Conservation (phyloP, 2,113 vertebrate genomes). For the Willisornis vidua region DNA sequence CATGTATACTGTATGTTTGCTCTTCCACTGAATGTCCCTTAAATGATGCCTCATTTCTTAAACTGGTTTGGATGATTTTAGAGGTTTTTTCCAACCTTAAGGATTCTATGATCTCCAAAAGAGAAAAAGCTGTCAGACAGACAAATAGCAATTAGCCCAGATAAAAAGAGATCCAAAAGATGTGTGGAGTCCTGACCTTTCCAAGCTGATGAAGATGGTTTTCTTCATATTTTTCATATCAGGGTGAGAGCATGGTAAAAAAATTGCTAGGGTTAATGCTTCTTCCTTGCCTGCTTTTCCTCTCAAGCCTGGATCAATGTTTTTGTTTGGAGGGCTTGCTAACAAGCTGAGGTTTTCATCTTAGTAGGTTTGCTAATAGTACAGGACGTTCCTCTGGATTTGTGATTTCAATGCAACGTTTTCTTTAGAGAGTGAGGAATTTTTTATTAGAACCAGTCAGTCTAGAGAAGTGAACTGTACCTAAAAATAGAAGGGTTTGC, state of each 20-base stretch:
- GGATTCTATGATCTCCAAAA: not conserved
- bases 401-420: slow-evolving; percentile 47
- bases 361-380: slow-evolving; percentile 25
- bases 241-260: not conserved
- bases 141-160: not conserved
- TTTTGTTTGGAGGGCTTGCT: slow-evolving; percentile 37
- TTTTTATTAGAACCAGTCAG: slow-evolving; percentile 69
- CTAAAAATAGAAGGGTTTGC: slow-evolving; percentile 71
- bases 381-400: slow-evolving; percentile 29
- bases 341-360: slow-evolving; percentile 55
- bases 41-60: not conserved
- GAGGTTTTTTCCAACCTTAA: not conserved
- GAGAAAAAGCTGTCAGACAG: not conserved
- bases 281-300: not conserved
- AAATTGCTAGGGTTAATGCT: not conserved
- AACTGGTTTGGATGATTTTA: not conserved
- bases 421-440: slow-evolving; percentile 53
- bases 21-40: not conserved
- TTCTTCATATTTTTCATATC: not conserved
- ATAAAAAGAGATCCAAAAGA: not conserved
- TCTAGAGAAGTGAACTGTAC: slow-evolving; percentile 44
- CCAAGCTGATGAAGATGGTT: not conserved
- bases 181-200: not conserved
- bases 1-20: not conserved
- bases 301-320: not conserved